Conservation (phyloP, 2,797 vertebrate genomes). For the Cuniculus paca region DNA sequence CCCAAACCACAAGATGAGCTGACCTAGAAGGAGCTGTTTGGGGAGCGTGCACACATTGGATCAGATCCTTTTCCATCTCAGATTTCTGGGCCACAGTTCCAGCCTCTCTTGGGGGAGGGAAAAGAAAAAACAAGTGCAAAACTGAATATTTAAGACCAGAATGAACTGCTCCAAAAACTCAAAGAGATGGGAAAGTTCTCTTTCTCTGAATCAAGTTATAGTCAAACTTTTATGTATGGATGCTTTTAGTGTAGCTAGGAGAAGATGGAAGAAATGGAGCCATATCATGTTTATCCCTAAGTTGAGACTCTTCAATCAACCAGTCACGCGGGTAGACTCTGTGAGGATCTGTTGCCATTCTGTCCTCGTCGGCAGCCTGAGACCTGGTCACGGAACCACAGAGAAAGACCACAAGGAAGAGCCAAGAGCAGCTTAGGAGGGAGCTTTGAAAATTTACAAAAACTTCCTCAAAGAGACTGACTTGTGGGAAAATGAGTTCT, state of each 20-base stretch:
- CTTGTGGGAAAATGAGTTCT: constrained; percentile 1
- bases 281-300: neutral
- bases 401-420: neutral
- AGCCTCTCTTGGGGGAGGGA: neutral
- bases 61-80: neutral
- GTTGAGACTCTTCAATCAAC: neutral
- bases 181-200: neutral
- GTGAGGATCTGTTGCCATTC: neutral
- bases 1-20: neutral
- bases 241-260: neutral
- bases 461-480: neutral
- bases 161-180: constrained; percentile 46
- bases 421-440: neutral
- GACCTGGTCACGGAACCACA: neutral
- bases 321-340: neutral
- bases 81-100: neutral
- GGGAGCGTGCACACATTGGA: neutral
- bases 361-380: neutral
- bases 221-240: neutral
- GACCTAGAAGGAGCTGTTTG: neutral
- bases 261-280: neutral
- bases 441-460: neutral
- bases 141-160: neutral
- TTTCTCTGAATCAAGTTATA: neutral
- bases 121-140: neutral